Evolutionary conservation across 2,113 vertebrate genomes (phyloP).

Genomic region (Scomber colias): DNA sequence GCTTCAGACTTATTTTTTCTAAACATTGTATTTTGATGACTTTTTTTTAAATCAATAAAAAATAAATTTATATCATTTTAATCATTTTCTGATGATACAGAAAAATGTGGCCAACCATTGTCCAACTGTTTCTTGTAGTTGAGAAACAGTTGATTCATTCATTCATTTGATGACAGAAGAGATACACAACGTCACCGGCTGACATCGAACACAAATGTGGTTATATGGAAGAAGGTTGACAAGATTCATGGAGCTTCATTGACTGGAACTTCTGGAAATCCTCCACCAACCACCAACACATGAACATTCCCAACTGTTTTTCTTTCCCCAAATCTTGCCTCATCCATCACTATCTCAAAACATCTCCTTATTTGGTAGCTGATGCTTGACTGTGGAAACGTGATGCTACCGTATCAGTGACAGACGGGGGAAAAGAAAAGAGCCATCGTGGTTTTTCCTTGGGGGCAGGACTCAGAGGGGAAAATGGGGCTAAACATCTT

Average conservation of each 20-base stretch:
- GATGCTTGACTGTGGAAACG: slow-evolving; percentile 11
- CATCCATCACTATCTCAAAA: background rate
- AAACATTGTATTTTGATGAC: too few relatives aligned
- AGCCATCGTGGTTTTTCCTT: slow-evolving; percentile 34
- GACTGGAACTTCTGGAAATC: background rate
- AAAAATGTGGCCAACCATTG: too few relatives aligned
- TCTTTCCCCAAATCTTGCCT: background rate
- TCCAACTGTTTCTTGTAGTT: too few relatives aligned
- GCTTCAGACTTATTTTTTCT: background rate
- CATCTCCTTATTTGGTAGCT: slow-evolving; percentile 17
- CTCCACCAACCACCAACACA: background rate
- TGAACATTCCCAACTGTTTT: background rate
- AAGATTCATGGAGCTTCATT: too few relatives aligned
- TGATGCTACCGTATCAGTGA: slow-evolving; percentile 23
- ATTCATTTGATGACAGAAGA: too few relatives aligned
- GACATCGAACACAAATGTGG: too few relatives aligned
- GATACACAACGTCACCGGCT: too few relatives aligned
- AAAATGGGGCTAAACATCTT: slow-evolving; percentile 67
- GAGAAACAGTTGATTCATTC: too few relatives aligned
- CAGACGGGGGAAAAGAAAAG: slow-evolving; percentile 40
- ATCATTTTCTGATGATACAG: too few relatives aligned
- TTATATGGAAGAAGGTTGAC: too few relatives aligned
- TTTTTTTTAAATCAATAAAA: too few relatives aligned
- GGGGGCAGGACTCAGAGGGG: slow-evolving; percentile 33
- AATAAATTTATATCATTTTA: too few relatives aligned